phyloP scores from a whole-genome alignment of 2,888 invertebrate genomes.

The Chymomyza amoena region DNA sequence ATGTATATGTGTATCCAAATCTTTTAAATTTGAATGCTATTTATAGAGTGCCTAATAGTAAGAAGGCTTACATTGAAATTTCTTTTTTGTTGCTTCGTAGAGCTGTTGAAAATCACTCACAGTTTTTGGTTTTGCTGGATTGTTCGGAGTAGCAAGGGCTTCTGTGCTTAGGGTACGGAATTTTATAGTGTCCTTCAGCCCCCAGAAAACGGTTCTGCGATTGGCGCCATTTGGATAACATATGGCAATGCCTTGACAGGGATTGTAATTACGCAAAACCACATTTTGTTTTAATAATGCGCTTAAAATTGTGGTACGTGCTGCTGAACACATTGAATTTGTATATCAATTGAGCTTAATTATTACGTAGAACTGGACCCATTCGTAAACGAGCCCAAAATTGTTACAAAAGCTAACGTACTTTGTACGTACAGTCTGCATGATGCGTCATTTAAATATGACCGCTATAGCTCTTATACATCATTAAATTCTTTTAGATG shows the following conservation, averaged over 20 bases:
- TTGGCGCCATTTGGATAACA: neutral
- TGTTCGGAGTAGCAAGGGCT: constrained; percentile 19
- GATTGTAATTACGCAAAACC: constrained; percentile 8
- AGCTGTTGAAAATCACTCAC: constrained; percentile 80
- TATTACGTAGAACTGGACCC: neutral
- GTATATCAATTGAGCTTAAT: constrained; percentile 28
- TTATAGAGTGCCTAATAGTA: constrained; percentile 37
- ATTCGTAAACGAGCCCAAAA: neutral
- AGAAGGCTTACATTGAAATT: constrained; percentile 85
- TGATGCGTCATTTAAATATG: constrained; percentile 22
- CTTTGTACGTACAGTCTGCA: constrained; percentile 37
- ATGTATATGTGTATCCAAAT: constrained; percentile 1
- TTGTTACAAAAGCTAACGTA: neutral
- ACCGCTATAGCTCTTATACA: neutral
- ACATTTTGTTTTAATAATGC: constrained; percentile 52
- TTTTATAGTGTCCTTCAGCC: neutral
- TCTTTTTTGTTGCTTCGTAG: constrained; percentile 83
- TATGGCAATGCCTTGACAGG: neutral
- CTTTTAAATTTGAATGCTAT: constrained; percentile 17
- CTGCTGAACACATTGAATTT: constrained; percentile 57
- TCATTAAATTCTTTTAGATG: neutral
- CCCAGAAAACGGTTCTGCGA: constrained; percentile 6
- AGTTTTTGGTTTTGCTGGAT: constrained; percentile 38
- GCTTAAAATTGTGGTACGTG: constrained; percentile 42
- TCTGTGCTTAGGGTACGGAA: constrained; percentile 16